These are phyloP conservation scores for Cydia strobilella DNA, from an alignment of 1,140 invertebrate species.

Conservation along the genomic window DNA sequence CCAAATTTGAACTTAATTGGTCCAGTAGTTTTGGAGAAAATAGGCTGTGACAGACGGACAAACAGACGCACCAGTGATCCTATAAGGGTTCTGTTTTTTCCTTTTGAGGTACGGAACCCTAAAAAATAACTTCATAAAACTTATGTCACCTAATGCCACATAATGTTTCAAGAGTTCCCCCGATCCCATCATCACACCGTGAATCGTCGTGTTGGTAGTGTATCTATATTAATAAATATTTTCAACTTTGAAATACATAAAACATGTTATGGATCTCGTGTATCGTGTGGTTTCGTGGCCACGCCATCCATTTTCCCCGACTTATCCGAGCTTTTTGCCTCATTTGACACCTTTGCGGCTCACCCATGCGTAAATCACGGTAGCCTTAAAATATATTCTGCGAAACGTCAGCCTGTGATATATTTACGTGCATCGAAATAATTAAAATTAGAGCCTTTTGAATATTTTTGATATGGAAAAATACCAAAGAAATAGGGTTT, in stretches of 20 bases:
- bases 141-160: no score
- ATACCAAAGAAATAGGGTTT: background rate
- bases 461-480: background rate
- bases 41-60: no score
- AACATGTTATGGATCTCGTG: background rate
- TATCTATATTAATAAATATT: background rate
- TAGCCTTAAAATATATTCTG: constrained; percentile 2
- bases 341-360: constrained; percentile 9
- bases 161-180: no score
- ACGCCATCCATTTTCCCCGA: constrained; percentile 11
- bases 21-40: no score
- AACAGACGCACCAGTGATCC: no score
- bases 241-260: background rate
- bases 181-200: no score
- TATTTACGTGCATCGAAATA: no score
- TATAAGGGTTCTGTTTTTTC: no score
- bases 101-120: no score
- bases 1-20: no score
- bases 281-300: constrained; percentile 8
- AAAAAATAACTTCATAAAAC: no score
- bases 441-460: no score
- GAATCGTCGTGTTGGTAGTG: background rate
- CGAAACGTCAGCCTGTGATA: background rate
- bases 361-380: constrained; percentile 1
- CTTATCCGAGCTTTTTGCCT: background rate